phyloP scores from a whole-genome alignment of 37 sponge, comb jelly and placozoan genomes.

The Geodia barretti region DNA sequence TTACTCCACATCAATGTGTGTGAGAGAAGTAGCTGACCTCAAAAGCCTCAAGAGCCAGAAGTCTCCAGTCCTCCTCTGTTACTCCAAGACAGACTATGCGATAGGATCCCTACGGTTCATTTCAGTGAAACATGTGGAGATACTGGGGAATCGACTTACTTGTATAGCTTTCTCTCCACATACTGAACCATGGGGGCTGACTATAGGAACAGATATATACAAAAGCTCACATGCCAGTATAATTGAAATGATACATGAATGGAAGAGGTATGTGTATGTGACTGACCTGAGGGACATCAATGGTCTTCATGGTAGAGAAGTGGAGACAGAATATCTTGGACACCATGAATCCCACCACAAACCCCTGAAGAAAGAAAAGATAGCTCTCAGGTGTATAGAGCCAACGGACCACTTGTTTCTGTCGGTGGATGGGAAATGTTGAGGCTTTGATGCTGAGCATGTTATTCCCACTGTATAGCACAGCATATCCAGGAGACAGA shows the following conservation, averaged over 20 bases:
- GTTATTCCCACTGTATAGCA: slow-evolving; percentile 92
- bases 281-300: slow-evolving; percentile 90
- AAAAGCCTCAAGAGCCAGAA: slow-evolving; percentile 82
- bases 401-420: slow-evolving; percentile 64
- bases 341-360: slow-evolving; percentile 96
- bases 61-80: slow-evolving; percentile 92
- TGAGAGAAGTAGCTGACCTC: slow-evolving; percentile 81
- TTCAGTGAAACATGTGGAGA: background rate
- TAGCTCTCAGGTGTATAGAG: background rate
- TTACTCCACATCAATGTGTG: too few species aligned
- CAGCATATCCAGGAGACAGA: slow-evolving; percentile 83
- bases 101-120: slow-evolving; percentile 66
- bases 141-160: slow-evolving; percentile 2
- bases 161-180: slow-evolving; percentile 87
- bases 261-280: background rate
- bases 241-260: background rate
- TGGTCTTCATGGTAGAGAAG: slow-evolving; percentile 65
- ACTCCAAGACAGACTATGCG: slow-evolving; percentile 93
- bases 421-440: slow-evolving; percentile 88
- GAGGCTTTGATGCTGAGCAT: slow-evolving; percentile 88
- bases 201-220: slow-evolving; percentile 29
- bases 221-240: background rate
- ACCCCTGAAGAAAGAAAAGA: slow-evolving; percentile 72
- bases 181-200: slow-evolving; percentile 93
- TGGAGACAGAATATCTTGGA: slow-evolving; percentile 93